Evolutionary conservation across 1,140 invertebrate species (phyloP), one percentile per base, ranked within the genome.

Genomic region (Papilio xuthus): DNA sequence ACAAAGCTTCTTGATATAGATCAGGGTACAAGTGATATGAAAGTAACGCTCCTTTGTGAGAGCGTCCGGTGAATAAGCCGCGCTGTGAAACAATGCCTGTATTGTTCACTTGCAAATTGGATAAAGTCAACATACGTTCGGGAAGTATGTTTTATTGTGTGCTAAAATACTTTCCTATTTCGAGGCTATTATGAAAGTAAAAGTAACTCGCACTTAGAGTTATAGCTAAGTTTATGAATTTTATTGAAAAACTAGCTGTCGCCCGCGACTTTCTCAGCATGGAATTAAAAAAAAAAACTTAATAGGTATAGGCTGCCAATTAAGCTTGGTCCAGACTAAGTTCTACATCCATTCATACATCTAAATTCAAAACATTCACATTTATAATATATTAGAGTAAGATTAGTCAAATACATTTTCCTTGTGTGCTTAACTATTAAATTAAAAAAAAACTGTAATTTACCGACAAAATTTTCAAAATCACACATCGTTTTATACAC

Each of bases 81-180:
- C 82, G 84, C 79, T 85, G 75, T 80, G 80, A 90, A 89, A 92
- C 90, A 93, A 92, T 91, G 88, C 87, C 84, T 78, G 86, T 87
- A 92, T 93, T 93, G 91, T 92, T 90, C 85, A 77, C 67, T 80
- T 86, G 80, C 86, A 88, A 89, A 91, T 84, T 89, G 85, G 80
- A 81, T 85, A 82, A 87, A 86, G 88, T 87, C 89, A 82, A 87
- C 83, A 77, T 82, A 76, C 74, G 32, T 53, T 47, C 42, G 44
- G 71, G 81, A 79, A 80, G 32, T 67, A 71, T 84, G 80, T 81
- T 86, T 84, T 84, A 78, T 88, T 83, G 83, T 87, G 85, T 83
- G 81, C 75, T 76, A 56, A 78, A 73, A 67, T 70, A 60, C 72
- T 82, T 69, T 79, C 53, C 41, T 67, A 67, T 67, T 67, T 28